phyloP scores from a whole-genome alignment of 2,888 invertebrate species.

The Oscheius myriophilus region DNA sequence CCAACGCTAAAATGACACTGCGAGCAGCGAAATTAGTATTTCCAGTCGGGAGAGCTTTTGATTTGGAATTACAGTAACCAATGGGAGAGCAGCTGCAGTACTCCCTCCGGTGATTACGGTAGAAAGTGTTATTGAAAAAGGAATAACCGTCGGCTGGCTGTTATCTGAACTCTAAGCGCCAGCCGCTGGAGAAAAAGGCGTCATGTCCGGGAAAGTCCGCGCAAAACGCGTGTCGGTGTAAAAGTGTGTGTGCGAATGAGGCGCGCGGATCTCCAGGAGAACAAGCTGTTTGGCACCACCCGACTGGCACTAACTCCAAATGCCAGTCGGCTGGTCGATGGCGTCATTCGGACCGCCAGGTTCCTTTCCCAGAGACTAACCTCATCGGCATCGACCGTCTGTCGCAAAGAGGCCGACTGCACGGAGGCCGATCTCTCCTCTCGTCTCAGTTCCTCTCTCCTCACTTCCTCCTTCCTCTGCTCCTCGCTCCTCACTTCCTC shows the following conservation, averaged over 20 bases:
- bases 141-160: neutral
- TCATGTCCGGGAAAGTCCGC: constrained; percentile 20
- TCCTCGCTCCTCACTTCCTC: neutral
- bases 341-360: neutral
- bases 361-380: neutral
- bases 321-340: neutral
- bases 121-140: too few relatives aligned
- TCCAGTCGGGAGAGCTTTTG: too few relatives aligned
- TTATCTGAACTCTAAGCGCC: neutral
- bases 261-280: constrained; percentile 20
- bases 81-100: too few relatives aligned
- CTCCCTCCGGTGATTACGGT: too few relatives aligned
- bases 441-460: neutral
- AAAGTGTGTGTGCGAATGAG: constrained; percentile 29
- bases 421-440: constrained; percentile 14
- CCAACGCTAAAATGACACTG: too few relatives aligned
- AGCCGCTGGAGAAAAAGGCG: constrained; percentile 22
- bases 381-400: constrained; percentile 16
- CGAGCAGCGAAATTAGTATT: too few relatives aligned
- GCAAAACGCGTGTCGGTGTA: constrained; percentile 26
- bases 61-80: too few relatives aligned
- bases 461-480: too few relatives aligned
- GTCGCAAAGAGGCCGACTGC: neutral
- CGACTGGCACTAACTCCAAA: neutral
- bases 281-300: constrained; percentile 27